Evolutionary conservation across 2,797 vertebrate species (phyloP), one percentile per base, ranked within the genome.

Genomic region (Tokudaia muenninki): DNA sequence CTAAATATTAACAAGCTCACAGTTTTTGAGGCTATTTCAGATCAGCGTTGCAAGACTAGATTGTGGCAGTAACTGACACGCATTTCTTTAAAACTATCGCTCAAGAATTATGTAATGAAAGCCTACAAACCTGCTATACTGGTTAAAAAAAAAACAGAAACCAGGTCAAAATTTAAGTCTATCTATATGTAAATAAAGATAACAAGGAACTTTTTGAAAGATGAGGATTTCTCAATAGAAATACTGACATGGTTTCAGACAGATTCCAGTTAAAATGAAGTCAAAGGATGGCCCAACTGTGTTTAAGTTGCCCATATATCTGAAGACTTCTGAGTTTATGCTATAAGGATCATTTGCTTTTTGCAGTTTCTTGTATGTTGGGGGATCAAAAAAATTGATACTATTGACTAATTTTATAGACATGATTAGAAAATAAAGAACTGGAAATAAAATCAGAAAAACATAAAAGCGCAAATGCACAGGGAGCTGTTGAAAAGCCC

Each of bases 241-340:
- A 92, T 67, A 47, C 22, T 67, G 84, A 29, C 16, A 34, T 87
- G 59, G 61, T 78, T 21, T 63, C 17, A 77, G 0, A 5, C 5
- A 83, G 65, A 89, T 78, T 91, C 10, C 82, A 96, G 92, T 79
- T 52, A 87, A 92, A 95, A 72, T 0, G 21, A 94, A 92, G 57
- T 82, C 50, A 79, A 82, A 21, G 3, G 4, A 24, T n/a, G 26
- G 9, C 16, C 65, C 80, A 92, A 31, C 50, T 21, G 79, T 3
- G 26, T 11, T 63, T 37, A 93, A 61, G 31, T 4, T 26, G 31
- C 3, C 13, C 65, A 22, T 5, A 6, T 3, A 83, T 47, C 1
- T 31, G 21, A 24, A 59, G n/a, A 31, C 4, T 90, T 57, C 29
- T 12, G 21, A 10, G n/a, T 12, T 37, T 86, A 31, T 79, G 24